These are phyloP conservation scores for Eubucco bourcierii DNA, from an alignment of 2,113 vertebrate species.

Conservation along the genomic window DNA sequence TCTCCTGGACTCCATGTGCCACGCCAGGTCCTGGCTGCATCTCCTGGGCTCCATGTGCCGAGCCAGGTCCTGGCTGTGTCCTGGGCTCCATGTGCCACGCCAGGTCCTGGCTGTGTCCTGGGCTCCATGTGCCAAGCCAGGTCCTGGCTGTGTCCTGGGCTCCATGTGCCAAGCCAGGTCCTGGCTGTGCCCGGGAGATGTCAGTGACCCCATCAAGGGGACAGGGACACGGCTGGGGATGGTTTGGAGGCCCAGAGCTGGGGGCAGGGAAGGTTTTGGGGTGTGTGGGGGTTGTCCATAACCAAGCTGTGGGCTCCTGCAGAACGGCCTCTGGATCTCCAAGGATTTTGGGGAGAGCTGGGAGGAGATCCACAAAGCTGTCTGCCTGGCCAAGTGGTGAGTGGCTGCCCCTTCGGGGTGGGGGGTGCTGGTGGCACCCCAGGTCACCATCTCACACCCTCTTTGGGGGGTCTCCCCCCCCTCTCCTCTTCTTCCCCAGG, in stretches of 20 bases:
- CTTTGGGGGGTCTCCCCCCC: background rate
- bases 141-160: too few relatives aligned
- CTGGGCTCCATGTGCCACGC: too few relatives aligned
- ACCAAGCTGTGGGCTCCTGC: constrained; percentile 1
- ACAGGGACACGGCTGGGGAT: accelerated
- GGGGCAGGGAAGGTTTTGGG: background rate
- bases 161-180: too few relatives aligned
- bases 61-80: too few relatives aligned
- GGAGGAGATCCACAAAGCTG: constrained; percentile 84
- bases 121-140: too few relatives aligned
- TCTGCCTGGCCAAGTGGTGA: constrained; percentile 93
- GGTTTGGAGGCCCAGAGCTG: background rate
- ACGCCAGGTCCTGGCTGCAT: too few relatives aligned
- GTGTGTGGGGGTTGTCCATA: too few relatives aligned
- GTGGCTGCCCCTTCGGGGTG: constrained; percentile 42
- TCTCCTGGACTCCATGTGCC: too few relatives aligned
- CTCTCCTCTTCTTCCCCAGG: background rate
- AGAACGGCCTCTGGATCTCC: constrained; percentile 91
- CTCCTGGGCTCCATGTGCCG: too few relatives aligned
- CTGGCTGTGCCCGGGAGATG: background rate
- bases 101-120: too few relatives aligned
- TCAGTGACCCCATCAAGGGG: background rate
- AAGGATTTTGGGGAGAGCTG: constrained; percentile 85
- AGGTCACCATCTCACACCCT: background rate
- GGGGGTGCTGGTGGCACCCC: background rate